Conservation (phyloP, 2,113 vertebrate genomes). For the Perca flavescens region DNA sequence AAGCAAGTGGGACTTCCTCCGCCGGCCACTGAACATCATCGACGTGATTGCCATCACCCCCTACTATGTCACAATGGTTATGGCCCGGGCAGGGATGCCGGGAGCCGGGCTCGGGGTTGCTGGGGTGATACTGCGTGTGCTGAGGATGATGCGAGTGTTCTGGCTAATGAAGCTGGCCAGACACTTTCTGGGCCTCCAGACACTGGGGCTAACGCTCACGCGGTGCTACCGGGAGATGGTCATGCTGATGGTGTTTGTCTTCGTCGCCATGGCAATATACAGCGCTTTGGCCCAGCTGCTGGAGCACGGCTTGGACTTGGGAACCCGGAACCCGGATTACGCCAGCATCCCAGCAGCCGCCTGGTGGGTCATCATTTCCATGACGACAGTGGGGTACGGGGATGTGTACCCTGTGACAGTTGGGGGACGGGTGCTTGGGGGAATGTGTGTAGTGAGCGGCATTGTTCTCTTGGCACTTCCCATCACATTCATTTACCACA, state of each 20-base stretch:
- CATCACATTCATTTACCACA: conserved; percentile 99
- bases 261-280: conserved; percentile 98
- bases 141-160: conserved; percentile 99
- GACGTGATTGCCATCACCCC: conserved; percentile 96
- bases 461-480: conserved; percentile 97
- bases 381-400: conserved; percentile 99
- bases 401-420: conserved; percentile 97
- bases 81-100: conserved; percentile 91
- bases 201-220: conserved; percentile 95
- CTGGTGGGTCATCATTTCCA: conserved; percentile 99
- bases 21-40: conserved; percentile 96
- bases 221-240: conserved; percentile 98
- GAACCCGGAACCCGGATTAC: conserved; percentile 92
- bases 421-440: conserved; percentile 95
- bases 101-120: conserved; percentile 95
- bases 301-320: conserved; percentile 96
- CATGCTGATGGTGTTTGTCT: conserved; percentile 98
- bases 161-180: conserved; percentile 99
- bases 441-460: conserved; percentile 97
- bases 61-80: conserved; percentile 92
- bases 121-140: conserved; percentile 94
- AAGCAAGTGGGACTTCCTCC: conserved; percentile 97
- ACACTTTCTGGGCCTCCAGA: conserved; percentile 98
- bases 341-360: conserved; percentile 98
- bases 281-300: conserved; percentile 97